Percentiles rank a stretch among this genome's conserved stretches.
Evolutionary conservation across 1,140 invertebrate genomes (phyloP).

Genomic region (Cydia amplana): DNA sequence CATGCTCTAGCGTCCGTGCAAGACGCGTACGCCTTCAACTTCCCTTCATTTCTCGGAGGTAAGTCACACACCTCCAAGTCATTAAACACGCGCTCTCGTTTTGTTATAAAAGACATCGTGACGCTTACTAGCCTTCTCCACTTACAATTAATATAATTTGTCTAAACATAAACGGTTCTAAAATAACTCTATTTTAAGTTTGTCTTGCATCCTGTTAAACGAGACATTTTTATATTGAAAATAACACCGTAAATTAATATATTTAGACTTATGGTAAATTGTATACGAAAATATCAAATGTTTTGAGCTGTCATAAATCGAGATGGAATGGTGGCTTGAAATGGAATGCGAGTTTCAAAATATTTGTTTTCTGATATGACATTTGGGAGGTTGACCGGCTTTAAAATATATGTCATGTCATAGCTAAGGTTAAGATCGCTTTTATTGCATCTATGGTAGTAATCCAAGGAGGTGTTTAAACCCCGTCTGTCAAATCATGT

Average conservation of each 20-base stretch:
- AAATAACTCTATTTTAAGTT: constrained; percentile 44
- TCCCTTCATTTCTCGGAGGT: constrained; percentile 69
- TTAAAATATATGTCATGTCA: constrained; percentile 13
- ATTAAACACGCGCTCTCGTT: constrained; percentile 71
- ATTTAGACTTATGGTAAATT: constrained; percentile 55
- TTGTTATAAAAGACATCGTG: constrained; percentile 73
- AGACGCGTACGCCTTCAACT: constrained; percentile 69
- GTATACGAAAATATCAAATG: constrained; percentile 67
- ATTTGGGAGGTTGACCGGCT: constrained; percentile 1
- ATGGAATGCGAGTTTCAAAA: constrained; percentile 65
- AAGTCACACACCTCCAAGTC: constrained; percentile 65
- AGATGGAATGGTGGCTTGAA: constrained; percentile 55
- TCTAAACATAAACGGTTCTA: constrained; percentile 50
- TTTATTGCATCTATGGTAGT: neutral
- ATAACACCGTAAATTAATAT: constrained; percentile 37
- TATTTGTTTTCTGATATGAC: constrained; percentile 37
- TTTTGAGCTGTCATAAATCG: constrained; percentile 69
- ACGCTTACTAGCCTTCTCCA: constrained; percentile 41
- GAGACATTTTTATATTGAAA: constrained; percentile 48
- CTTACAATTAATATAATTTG: constrained; percentile 51
- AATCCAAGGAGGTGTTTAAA: neutral
- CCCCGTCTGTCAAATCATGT: constrained; percentile 1
- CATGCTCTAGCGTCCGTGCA: constrained; percentile 74
- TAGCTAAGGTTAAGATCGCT: neutral
- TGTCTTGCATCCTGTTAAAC: constrained; percentile 59